Conservation (phyloP, 2,797 vertebrate genomes). For the Eremophila alpestris region DNA sequence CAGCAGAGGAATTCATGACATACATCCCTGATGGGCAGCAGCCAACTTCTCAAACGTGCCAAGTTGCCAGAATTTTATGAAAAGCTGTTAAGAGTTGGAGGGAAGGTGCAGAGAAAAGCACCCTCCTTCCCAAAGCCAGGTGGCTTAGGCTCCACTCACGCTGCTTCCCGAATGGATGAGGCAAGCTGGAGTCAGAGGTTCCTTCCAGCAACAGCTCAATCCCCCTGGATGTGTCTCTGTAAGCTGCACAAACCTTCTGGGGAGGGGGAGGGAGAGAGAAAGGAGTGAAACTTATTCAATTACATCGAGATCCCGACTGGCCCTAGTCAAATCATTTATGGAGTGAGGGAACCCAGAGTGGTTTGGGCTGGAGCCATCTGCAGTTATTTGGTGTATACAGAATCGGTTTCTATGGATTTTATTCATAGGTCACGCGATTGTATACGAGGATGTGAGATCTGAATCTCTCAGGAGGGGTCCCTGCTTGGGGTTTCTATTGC, state of each 20-base stretch:
- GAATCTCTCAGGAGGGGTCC: conserved; percentile 52
- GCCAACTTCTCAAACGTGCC: conserved; percentile 34
- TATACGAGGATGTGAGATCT: conserved; percentile 9
- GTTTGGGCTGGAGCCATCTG: conserved; percentile 63
- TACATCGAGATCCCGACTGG: conserved; percentile 30
- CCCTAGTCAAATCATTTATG: conserved; percentile 62
- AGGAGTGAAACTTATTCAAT: conserved; percentile 47
- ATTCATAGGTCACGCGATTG: conserved; percentile 56
- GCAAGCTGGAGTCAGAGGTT: conserved; percentile 57
- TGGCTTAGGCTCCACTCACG: conserved; percentile 42
- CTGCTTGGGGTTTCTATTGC: conserved; percentile 37
- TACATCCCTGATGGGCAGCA: conserved; percentile 4
- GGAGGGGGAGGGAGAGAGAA: conserved; percentile 19
- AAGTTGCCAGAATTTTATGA: conserved; percentile 48
- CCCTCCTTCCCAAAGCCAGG: conserved; percentile 57
- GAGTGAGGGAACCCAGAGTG: conserved; percentile 50
- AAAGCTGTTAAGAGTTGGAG: conserved; percentile 26
- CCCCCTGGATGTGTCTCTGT: conserved; percentile 16
- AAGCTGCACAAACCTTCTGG: conserved; percentile 55
- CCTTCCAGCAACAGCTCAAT: conserved; percentile 50
- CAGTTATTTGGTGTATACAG: conserved; percentile 69
- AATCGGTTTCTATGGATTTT: conserved; percentile 71
- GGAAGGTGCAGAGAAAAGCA: conserved; percentile 51
- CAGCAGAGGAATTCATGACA: conserved; percentile 40
- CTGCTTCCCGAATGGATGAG: conserved; percentile 33